Percentiles rank a stretch among this genome's conserved stretches.
Evolutionary conservation across 2,888 invertebrate genomes (phyloP).

Genomic region (Penaeus monodon): DNA sequence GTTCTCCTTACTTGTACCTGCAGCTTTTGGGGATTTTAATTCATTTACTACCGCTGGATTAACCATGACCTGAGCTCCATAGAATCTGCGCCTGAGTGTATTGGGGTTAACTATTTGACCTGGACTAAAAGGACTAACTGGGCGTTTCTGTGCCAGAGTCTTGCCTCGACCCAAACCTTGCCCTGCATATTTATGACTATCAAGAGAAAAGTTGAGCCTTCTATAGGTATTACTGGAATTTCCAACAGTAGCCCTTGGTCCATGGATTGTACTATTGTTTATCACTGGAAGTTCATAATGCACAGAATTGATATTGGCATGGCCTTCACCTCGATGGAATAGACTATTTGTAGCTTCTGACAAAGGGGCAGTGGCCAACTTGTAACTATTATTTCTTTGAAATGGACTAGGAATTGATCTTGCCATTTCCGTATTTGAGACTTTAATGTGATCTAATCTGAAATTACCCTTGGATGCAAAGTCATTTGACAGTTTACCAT

Average conservation of each 20-base stretch:
- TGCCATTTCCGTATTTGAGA: not conserved
- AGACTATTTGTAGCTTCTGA: constrained; percentile 53
- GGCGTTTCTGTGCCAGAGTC: constrained; percentile 51
- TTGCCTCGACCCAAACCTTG: constrained; percentile 47
- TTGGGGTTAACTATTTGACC: constrained; percentile 56
- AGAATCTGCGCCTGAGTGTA: constrained; percentile 48
- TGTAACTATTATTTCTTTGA: constrained; percentile 64
- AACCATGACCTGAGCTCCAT: constrained; percentile 61
- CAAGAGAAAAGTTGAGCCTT: constrained; percentile 8
- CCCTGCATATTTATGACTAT: constrained; percentile 15
- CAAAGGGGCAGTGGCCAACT: constrained; percentile 61
- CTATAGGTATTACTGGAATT: not conserved
- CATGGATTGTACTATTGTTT: constrained; percentile 56
- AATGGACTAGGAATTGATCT: constrained; percentile 41
- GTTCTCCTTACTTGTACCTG: constrained; percentile 53
- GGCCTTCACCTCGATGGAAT: constrained; percentile 35
- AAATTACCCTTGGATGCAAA: constrained; percentile 1
- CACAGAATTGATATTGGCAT: not conserved
- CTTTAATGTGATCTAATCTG: constrained; percentile 13
- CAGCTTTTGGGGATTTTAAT: constrained; percentile 41
- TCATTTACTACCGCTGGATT: constrained; percentile 54
- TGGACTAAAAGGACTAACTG: constrained; percentile 51
- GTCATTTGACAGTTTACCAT: too few species aligned
- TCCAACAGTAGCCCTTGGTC: constrained; percentile 44
- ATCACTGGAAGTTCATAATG: constrained; percentile 43